phyloP scores from a whole-genome alignment of 2,888 invertebrate species.

The Thecophora atra region DNA sequence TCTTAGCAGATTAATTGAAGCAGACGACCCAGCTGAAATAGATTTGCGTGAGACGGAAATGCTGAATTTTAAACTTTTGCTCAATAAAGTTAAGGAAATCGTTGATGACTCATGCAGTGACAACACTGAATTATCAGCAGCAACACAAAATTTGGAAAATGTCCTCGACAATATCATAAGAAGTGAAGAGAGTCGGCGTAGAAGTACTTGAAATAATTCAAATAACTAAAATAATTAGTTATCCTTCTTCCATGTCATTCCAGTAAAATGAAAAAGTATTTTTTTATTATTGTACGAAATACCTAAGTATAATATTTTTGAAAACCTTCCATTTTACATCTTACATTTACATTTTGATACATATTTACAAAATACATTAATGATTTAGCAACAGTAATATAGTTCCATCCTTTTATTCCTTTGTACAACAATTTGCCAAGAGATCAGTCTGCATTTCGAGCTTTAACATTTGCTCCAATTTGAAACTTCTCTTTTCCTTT shows the following conservation, averaged over 20 bases:
- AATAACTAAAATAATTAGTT: background rate
- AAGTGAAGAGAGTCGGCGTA: conserved; percentile 59
- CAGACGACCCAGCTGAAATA: conserved; percentile 33
- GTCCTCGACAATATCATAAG: conserved; percentile 63
- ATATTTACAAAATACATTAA: background rate
- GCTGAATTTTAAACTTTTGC: conserved; percentile 60
- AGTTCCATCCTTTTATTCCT: background rate
- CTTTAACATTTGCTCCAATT: background rate
- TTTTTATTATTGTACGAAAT: background rate
- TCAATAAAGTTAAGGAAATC: conserved; percentile 64
- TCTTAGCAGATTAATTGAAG: conserved; percentile 41
- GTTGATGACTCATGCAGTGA: conserved; percentile 65
- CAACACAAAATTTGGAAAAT: conserved; percentile 64
- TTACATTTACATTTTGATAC: background rate
- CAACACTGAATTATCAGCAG: conserved; percentile 63
- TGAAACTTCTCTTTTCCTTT: background rate
- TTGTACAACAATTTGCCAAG: conserved; percentile 44
- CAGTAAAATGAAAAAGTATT: background rate
- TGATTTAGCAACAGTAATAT: no score
- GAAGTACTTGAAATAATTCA: conserved; percentile 40
- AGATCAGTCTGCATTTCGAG: conserved; percentile 48
- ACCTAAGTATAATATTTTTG: background rate
- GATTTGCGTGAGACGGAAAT: conserved; percentile 60
- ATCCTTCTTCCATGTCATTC: background rate
- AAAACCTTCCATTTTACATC: background rate